phyloP scores from a whole-genome alignment of 2,797 vertebrate genomes.

The Synanceia verrucosa region DNA sequence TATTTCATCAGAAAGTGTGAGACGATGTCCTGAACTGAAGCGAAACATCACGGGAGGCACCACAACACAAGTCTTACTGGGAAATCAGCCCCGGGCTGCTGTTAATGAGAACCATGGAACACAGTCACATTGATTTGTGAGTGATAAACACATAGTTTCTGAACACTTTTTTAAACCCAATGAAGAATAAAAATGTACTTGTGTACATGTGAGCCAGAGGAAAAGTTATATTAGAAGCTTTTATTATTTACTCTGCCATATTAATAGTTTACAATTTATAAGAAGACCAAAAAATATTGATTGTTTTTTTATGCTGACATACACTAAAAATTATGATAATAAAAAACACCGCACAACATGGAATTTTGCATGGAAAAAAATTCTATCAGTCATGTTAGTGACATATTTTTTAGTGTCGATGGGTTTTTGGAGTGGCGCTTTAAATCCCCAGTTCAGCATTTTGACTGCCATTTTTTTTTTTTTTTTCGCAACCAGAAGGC shows the following conservation, averaged over 20 bases:
- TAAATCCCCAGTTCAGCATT: not conserved
- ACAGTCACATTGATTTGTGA: conserved; percentile 14
- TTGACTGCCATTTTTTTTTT: not conserved
- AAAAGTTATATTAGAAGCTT: not conserved
- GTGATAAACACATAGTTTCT: conserved; percentile 26
- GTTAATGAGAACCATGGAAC: conserved; percentile 33
- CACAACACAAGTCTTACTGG: not conserved
- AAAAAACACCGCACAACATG: not conserved
- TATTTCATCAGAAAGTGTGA: conserved; percentile 50
- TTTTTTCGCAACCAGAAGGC: not conserved
- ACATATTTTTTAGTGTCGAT: too few species aligned
- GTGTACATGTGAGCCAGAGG: not conserved
- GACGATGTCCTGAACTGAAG: conserved; percentile 9
- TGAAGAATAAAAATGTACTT: not conserved
- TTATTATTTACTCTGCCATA: not conserved
- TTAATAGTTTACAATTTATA: not conserved
- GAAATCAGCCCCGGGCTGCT: conserved; percentile 12
- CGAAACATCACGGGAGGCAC: not conserved
- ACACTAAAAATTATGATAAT: too few species aligned
- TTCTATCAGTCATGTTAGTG: not conserved
- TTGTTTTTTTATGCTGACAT: not conserved
- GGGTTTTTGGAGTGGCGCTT: not conserved
- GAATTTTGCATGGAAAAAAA: not conserved
- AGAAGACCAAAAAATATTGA: not conserved
- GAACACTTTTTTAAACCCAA: conserved; percentile 17